Conservation (phyloP, 2,888 invertebrate species). For the Metellina segmentata region DNA sequence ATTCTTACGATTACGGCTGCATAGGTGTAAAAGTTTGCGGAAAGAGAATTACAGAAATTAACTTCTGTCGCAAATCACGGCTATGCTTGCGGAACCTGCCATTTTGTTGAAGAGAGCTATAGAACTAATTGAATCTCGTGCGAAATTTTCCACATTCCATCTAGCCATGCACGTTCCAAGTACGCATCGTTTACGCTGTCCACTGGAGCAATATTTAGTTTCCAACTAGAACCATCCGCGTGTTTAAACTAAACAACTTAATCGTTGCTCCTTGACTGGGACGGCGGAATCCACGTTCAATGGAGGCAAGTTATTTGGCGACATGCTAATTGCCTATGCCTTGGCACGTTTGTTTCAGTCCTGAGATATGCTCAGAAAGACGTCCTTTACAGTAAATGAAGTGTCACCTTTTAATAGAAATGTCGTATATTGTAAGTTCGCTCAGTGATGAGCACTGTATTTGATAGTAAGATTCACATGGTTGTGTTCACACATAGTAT, state of each 20-base stretch:
- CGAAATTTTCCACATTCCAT: conserved; percentile 4
- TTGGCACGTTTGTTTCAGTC: conserved; percentile 10
- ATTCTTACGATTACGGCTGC: too few relatives aligned
- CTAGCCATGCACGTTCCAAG: conserved; percentile 1
- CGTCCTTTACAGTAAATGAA: conserved; percentile 19
- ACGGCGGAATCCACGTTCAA: conserved; percentile 5
- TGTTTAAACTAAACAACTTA: conserved; percentile 25
- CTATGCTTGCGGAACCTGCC: neutral
- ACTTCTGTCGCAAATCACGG: neutral
- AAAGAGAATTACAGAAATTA: neutral
- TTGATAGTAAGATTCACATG: too few relatives aligned
- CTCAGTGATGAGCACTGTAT: too few relatives aligned
- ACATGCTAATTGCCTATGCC: conserved; percentile 22
- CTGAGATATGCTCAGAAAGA: conserved; percentile 6
- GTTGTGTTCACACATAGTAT: too few relatives aligned
- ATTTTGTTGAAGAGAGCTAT: conserved; percentile 4
- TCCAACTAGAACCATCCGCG: neutral
- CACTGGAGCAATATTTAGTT: conserved; percentile 25
- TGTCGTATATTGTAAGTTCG: too few relatives aligned
- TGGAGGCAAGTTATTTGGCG: conserved; percentile 35
- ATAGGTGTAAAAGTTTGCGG: too few relatives aligned
- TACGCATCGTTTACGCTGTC: conserved; percentile 14
- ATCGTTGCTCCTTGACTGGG: conserved; percentile 11
- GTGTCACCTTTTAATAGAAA: conserved; percentile 15
- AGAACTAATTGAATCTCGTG: conserved; percentile 17